These are phyloP conservation scores for Diabrotica undecimpunctata DNA, from an alignment of 1,140 invertebrate species.

Conservation along the genomic window DNA sequence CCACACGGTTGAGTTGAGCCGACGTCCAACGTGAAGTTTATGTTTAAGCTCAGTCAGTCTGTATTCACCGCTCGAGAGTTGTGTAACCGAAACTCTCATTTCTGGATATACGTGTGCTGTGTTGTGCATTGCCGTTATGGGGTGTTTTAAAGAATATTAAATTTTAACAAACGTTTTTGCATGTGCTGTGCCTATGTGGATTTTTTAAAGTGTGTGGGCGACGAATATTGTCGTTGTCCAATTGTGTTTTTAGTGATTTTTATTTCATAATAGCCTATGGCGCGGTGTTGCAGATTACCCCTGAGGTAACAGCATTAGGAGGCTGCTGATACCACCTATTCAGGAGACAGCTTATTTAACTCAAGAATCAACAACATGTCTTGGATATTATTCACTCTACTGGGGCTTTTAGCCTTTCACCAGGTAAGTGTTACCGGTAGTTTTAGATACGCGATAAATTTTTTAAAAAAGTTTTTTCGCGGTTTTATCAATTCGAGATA, in stretches of 20 bases:
- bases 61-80: slow-evolving; percentile 21
- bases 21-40: slow-evolving; percentile 14
- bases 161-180: slow-evolving; percentile 24
- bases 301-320: slow-evolving; percentile 45
- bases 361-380: slow-evolving; percentile 38
- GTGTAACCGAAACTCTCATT: slow-evolving; percentile 13
- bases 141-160: slow-evolving; percentile 23
- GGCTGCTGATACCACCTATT: slow-evolving; percentile 35
- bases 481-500: slow-evolving; percentile 27
- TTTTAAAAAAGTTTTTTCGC: slow-evolving; percentile 12
- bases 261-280: slow-evolving; percentile 42
- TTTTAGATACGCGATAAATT: background rate
- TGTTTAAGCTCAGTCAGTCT: slow-evolving; percentile 28
- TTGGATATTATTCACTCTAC: slow-evolving; percentile 44
- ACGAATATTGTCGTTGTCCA: slow-evolving; percentile 25
- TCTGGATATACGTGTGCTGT: slow-evolving; percentile 30
- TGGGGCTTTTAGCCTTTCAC: slow-evolving; percentile 39
- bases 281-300: slow-evolving; percentile 44
- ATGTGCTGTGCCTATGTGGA: slow-evolving; percentile 35
- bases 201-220: slow-evolving; percentile 23
- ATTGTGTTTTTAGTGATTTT: slow-evolving; percentile 31
- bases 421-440: slow-evolving; percentile 41
- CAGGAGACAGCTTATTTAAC: slow-evolving; percentile 15
- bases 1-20: slow-evolving; percentile 32
- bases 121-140: slow-evolving; percentile 35